A percentile compares a stretch with the other conserved stretches of the same genome.
phyloP scores from a whole-genome alignment of 2,113 vertebrate species.

The Odocoileus hemionus region DNA sequence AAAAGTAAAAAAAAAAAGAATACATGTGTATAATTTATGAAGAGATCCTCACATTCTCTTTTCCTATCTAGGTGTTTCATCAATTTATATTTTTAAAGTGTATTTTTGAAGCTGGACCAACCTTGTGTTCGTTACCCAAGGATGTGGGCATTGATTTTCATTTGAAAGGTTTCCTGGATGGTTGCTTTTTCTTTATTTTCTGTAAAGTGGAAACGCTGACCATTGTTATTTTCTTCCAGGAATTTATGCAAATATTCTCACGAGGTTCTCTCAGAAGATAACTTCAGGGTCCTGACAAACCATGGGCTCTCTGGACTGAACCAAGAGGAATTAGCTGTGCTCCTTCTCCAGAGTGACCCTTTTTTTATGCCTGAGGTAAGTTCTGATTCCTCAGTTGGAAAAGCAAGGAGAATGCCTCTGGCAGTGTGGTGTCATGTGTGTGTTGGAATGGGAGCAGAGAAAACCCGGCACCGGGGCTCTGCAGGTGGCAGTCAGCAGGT shows the following conservation, averaged over 20 bases:
- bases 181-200: background rate
- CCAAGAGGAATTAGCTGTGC: constrained; percentile 75
- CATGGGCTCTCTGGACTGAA: constrained; percentile 76
- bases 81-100: background rate
- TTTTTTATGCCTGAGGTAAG: constrained; percentile 84
- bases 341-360: constrained; percentile 82
- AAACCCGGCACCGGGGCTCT: background rate
- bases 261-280: constrained; percentile 65
- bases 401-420: background rate
- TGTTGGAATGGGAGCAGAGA: background rate
- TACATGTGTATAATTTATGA: background rate
- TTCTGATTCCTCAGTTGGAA: background rate
- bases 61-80: background rate
- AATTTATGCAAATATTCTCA: constrained; percentile 79
- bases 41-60: background rate
- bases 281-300: constrained; percentile 73
- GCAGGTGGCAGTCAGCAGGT: too few relatives aligned
- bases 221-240: constrained; percentile 54
- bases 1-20: background rate
- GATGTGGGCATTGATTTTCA: background rate
- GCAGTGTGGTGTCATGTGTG: background rate
- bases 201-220: background rate
- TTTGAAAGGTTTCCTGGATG: background rate
- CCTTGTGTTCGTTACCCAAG: background rate
- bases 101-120: background rate